A percentile compares a stretch with the other conserved stretches of the same genome.
Conservation (phyloP, 2,888 invertebrate species). For the Corbicula japonica region DNA sequence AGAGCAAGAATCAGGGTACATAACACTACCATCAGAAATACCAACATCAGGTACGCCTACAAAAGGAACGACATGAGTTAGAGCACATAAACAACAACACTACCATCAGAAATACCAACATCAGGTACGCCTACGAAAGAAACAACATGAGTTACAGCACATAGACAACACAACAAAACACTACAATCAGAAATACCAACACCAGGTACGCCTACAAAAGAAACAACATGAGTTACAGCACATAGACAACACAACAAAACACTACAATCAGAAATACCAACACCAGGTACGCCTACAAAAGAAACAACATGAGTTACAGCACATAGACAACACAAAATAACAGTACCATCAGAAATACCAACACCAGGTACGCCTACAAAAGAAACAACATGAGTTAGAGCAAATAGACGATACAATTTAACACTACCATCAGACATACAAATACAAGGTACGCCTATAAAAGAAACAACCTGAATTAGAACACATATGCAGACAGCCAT, state of each 20-base stretch:
- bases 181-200: slow-evolving; percentile 15
- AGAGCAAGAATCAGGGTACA: slow-evolving; percentile 24
- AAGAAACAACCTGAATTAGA: too few species aligned
- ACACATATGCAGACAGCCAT: too few species aligned
- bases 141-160: too few species aligned
- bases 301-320: too few species aligned
- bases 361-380: slow-evolving; percentile 22
- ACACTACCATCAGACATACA: slow-evolving; percentile 19
- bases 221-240: too few species aligned
- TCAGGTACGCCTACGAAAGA: slow-evolving; percentile 30
- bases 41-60: slow-evolving; percentile 19
- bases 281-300: slow-evolving; percentile 26
- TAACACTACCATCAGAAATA: slow-evolving; percentile 24
- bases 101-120: slow-evolving; percentile 17
- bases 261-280: slow-evolving; percentile 23
- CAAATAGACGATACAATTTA: too few species aligned
- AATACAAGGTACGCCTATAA: slow-evolving; percentile 21
- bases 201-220: slow-evolving; percentile 30
- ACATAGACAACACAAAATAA: too few species aligned
- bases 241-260: too few species aligned
- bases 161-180: too few species aligned
- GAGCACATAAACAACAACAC: too few species aligned
- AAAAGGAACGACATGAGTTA: too few species aligned
- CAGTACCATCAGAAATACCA: slow-evolving; percentile 26
- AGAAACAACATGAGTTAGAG: too few species aligned